These are phyloP conservation scores for Indri indri DNA, from an alignment of 2,113 vertebrate species.

Conservation along the genomic window DNA sequence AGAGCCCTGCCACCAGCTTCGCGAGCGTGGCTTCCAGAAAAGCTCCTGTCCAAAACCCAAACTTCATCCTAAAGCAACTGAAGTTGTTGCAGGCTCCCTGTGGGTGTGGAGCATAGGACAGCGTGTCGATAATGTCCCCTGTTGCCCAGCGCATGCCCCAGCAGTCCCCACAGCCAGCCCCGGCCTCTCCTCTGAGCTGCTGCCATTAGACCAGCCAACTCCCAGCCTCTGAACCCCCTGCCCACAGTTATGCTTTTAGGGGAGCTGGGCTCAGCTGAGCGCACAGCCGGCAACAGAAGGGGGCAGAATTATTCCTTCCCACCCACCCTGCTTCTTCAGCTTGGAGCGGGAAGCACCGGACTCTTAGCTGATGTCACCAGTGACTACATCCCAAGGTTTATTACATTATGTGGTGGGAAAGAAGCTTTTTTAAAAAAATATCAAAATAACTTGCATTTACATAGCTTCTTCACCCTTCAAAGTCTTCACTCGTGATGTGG, in stretches of 20 bases:
- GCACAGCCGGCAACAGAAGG: neutral
- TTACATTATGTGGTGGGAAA: neutral
- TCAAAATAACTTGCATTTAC: neutral
- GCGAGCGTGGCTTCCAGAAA: fast-evolving
- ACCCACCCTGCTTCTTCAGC: neutral
- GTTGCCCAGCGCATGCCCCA: fast-evolving
- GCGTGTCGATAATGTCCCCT: neutral
- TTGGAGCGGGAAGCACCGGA: neutral
- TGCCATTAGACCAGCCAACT: neutral
- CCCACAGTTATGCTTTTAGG: neutral
- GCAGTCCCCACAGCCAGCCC: neutral
- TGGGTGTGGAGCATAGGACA: too few relatives aligned
- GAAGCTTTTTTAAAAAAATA: neutral
- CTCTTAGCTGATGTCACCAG: neutral
- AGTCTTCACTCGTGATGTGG: neutral
- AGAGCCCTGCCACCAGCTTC: neutral
- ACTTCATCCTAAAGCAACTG: neutral
- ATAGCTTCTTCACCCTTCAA: neutral
- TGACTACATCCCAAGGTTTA: neutral
- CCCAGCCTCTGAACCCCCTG: fast-evolving
- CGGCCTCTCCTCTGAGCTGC: neutral
- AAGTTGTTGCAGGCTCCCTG: neutral
- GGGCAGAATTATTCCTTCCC: neutral
- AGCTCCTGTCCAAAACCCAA: neutral
- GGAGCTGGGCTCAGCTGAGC: neutral